Evolutionary conservation across 2,113 vertebrate genomes (phyloP), one percentile per base, ranked within the genome.

Genomic region (Gobiocypris rarus): DNA sequence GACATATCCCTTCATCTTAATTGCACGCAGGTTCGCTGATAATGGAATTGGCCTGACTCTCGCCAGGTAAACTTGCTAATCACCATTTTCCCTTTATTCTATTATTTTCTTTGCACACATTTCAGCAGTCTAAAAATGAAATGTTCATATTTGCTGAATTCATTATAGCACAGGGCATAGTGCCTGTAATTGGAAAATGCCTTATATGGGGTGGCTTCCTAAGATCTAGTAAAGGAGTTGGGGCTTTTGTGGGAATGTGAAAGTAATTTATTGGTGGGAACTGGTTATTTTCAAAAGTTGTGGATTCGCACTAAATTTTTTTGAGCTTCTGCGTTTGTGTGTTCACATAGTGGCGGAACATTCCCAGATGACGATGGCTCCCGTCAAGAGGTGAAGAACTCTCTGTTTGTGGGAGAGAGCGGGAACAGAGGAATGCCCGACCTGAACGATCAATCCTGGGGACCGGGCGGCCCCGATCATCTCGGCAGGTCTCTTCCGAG

Each of bases 351-450:
- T 0, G 98, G 98, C 10, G 98, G 98, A 0, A 99, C 98, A 0
- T 99, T 99, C 90, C 98, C 98, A 0, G 97, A 99, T 0, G 98
- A 99, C 0, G 97, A 99, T 0, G 98, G 97, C 77, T 98, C 97
- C 5, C 96, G 93, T 85, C 98, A 99, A 92, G 95, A 98, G 87
- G 96, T 99, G 87, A 97, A 96, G 90, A 98, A 99, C 92, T 97
- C 97, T 19, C 86, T 99, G 75, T 99, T 99, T 87, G 98, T 99
- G 0, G 98, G 97, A 0, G 98, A 99, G 92, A 99, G 98, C 15
- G 94, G 94, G 19, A 99, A 99, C 43, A 93, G 92, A 71, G 98
- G 98, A 67, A 98, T 95, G 0, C 93, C 94, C 19, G 91, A 87
- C 0, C 90, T 89, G 58, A 95, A 96, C 90, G 95, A 95, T 1